Evolutionary conservation across 2,113 vertebrate species (phyloP).

Genomic region (Trinectes maculatus): DNA sequence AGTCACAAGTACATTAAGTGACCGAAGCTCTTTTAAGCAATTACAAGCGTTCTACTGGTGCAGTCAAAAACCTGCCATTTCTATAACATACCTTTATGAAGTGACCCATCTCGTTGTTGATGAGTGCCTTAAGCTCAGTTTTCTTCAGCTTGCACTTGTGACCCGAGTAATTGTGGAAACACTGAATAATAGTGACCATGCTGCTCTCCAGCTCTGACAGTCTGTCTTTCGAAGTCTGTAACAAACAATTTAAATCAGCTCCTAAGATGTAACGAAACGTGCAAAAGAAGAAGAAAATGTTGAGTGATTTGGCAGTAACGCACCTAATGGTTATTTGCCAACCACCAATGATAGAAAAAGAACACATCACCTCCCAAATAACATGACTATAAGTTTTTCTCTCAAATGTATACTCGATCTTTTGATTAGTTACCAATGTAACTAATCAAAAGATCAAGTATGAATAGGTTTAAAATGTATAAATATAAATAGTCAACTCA

Average conservation of each 20-base stretch:
- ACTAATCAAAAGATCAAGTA: not conserved
- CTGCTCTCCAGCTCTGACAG: constrained; percentile 77
- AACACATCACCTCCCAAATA: no score
- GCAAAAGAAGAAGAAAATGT: no score
- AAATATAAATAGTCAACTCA: not conserved
- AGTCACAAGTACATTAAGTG: not conserved
- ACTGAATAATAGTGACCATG: constrained; percentile 75
- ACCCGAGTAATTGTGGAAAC: constrained; percentile 80
- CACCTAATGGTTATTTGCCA: no score
- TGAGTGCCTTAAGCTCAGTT: constrained; percentile 77
- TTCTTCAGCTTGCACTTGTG: constrained; percentile 79
- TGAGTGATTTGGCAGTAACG: no score
- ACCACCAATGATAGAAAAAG: no score
- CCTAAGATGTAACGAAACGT: not conserved
- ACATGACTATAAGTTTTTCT: no score
- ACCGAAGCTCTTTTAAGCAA: no score
- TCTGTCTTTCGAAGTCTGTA: constrained; percentile 31
- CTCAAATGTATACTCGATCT: no score
- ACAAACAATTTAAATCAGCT: constrained; percentile 10
- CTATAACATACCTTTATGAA: constrained; percentile 74
- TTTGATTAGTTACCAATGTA: no score
- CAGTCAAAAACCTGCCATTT: not conserved
- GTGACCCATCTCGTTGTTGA: constrained; percentile 81
- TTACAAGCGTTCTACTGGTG: not conserved
- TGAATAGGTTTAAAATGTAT: not conserved